phyloP scores from a whole-genome alignment of 2,888 invertebrate species.

The Trissolcus japonicus region DNA sequence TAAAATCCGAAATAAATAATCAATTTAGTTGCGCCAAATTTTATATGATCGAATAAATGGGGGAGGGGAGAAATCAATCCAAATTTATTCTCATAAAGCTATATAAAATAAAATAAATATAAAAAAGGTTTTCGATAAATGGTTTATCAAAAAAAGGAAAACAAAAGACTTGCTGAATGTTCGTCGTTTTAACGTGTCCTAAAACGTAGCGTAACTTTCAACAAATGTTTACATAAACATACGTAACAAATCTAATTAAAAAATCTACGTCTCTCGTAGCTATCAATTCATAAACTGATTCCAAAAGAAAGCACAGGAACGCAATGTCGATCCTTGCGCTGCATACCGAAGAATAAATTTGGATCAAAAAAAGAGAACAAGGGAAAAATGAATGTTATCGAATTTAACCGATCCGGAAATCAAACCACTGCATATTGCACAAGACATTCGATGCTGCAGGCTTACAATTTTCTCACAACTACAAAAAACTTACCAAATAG shows the following conservation, averaged over 20 bases:
- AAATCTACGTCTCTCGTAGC: too few species aligned
- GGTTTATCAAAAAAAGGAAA: not conserved
- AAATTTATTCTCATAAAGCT: slow-evolving; percentile 1
- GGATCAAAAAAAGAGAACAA: not conserved
- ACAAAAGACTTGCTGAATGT: not conserved
- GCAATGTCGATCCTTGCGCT: not conserved
- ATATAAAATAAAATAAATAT: not conserved
- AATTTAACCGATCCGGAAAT: too few species aligned
- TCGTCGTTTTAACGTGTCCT: not conserved
- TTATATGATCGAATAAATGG: not conserved
- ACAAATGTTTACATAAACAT: not conserved
- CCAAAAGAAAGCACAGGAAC: not conserved
- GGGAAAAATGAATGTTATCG: not conserved
- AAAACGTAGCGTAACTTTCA: not conserved
- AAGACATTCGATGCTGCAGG: slow-evolving; percentile 65
- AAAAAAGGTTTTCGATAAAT: not conserved
- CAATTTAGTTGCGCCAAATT: not conserved
- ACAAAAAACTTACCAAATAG: slow-evolving; percentile 5
- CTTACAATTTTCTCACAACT: slow-evolving; percentile 40
- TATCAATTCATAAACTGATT: not conserved
- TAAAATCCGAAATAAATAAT: slow-evolving; percentile 1
- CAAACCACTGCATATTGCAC: slow-evolving; percentile 65
- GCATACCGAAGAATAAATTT: not conserved
- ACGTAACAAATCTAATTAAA: not conserved
- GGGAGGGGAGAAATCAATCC: not conserved